These are phyloP conservation scores for Aculops lycopersici DNA, from an alignment of 1,140 invertebrate species.

Conservation along the genomic window DNA sequence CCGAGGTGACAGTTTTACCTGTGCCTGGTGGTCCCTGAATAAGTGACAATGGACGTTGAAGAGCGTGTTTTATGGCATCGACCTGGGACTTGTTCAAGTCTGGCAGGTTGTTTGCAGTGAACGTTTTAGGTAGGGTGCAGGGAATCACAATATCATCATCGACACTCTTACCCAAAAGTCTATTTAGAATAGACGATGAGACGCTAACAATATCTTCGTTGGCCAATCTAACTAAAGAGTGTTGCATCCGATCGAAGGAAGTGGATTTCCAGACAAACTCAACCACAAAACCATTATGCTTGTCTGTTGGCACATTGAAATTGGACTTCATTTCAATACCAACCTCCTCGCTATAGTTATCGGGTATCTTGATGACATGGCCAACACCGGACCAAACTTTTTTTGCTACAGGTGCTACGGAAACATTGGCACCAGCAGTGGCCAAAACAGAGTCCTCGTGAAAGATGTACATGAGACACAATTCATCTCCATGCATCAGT, in stretches of 20 bases:
- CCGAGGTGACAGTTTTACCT: conserved; percentile 95
- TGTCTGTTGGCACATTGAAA: conserved; percentile 55
- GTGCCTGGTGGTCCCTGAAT: conserved; percentile 77
- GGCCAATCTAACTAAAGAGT: conserved; percentile 71
- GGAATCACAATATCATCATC: conserved; percentile 47
- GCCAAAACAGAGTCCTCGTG: background rate
- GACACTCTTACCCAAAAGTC: conserved; percentile 74
- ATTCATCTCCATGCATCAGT: conserved; percentile 95
- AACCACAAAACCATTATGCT: conserved; percentile 76
- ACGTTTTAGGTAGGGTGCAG: conserved; percentile 68
- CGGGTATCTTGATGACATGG: conserved; percentile 86
- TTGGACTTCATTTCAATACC: conserved; percentile 78
- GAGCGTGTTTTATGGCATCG: conserved; percentile 91
- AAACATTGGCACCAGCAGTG: background rate
- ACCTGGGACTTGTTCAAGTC: conserved; percentile 60
- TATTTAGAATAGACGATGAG: conserved; percentile 86
- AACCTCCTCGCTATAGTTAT: conserved; percentile 93
- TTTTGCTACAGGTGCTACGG: background rate
- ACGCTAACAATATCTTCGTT: conserved; percentile 83
- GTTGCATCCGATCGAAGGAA: conserved; percentile 89
- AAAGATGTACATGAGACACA: conserved; percentile 45
- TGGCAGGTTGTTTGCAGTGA: conserved; percentile 79
- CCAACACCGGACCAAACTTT: conserved; percentile 80
- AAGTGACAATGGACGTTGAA: conserved; percentile 74
- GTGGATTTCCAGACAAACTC: conserved; percentile 99